Percentiles rank a stretch among this genome's conserved stretches.
Conservation (phyloP, 2,113 vertebrate genomes). For the Megaceryle torquata region DNA sequence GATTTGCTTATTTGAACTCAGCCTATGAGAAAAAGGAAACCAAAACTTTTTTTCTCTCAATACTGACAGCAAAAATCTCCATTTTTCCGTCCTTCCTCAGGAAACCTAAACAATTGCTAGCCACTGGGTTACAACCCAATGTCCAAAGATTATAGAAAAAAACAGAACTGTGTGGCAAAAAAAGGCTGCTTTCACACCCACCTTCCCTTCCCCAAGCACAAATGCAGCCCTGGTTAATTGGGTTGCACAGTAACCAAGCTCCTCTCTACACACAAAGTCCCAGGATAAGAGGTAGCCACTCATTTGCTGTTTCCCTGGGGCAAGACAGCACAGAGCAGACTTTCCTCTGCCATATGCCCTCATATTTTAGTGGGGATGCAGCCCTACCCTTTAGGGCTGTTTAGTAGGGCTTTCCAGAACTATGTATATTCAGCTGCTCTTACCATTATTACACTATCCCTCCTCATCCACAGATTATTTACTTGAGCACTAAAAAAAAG, state of each 20-base stretch:
- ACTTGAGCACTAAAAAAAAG: too few species aligned
- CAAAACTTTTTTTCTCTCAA: not conserved
- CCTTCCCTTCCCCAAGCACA: not conserved
- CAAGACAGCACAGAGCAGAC: not conserved
- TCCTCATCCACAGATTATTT: not conserved
- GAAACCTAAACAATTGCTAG: not conserved
- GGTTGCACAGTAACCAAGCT: not conserved
- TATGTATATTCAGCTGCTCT: not conserved
- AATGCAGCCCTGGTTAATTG: not conserved
- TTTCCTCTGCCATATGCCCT: not conserved
- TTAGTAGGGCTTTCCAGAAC: not conserved
- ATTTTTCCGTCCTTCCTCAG: not conserved
- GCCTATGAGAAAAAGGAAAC: not conserved
- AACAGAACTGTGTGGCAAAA: not conserved
- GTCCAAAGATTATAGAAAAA: not conserved
- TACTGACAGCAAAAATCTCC: not conserved
- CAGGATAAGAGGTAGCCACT: not conserved
- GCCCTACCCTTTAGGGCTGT: fast-evolving
- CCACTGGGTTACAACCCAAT: not conserved
- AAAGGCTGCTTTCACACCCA: not conserved
- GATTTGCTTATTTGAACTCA: not conserved
- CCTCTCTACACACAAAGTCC: not conserved
- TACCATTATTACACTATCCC: not conserved
- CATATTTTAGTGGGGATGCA: not conserved
- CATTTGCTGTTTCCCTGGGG: not conserved